These are phyloP conservation scores for Agrypnia vestita DNA, from an alignment of 1,140 invertebrate genomes.

Conservation along the genomic window DNA sequence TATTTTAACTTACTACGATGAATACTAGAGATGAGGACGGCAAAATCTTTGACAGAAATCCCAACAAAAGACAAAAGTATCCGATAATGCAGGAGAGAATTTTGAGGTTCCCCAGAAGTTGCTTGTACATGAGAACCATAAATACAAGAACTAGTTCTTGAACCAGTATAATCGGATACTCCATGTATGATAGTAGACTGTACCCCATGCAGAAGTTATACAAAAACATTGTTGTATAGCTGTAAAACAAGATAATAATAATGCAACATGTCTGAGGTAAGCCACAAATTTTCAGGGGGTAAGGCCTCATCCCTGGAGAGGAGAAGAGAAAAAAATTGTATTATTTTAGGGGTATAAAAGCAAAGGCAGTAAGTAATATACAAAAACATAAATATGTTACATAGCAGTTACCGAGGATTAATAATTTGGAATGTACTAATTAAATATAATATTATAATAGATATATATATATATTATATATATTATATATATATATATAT, in stretches of 20 bases:
- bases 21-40: not conserved
- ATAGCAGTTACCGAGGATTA: too few species aligned
- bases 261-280: too few species aligned
- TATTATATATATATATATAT: too few species aligned
- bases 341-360: too few species aligned
- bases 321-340: too few species aligned
- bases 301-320: too few species aligned
- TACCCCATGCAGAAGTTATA: slow-evolving; percentile 82
- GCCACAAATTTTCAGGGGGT: too few species aligned
- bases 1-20: not conserved
- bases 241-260: slow-evolving; percentile 67
- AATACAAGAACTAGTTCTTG: slow-evolving; percentile 81
- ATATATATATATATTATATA: too few species aligned
- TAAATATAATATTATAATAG: too few species aligned
- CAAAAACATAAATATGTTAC: too few species aligned
- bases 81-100: not conserved
- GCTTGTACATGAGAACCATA: slow-evolving; percentile 77
- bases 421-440: too few species aligned
- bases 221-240: slow-evolving; percentile 80
- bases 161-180: slow-evolving; percentile 81
- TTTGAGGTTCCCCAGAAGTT: slow-evolving; percentile 58
- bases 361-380: too few species aligned
- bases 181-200: slow-evolving; percentile 80
- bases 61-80: slow-evolving; percentile 6
- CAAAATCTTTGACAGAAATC: not conserved